Conservation (phyloP, 2,113 vertebrate genomes). For the Misgurnus anguillicaudatus region DNA sequence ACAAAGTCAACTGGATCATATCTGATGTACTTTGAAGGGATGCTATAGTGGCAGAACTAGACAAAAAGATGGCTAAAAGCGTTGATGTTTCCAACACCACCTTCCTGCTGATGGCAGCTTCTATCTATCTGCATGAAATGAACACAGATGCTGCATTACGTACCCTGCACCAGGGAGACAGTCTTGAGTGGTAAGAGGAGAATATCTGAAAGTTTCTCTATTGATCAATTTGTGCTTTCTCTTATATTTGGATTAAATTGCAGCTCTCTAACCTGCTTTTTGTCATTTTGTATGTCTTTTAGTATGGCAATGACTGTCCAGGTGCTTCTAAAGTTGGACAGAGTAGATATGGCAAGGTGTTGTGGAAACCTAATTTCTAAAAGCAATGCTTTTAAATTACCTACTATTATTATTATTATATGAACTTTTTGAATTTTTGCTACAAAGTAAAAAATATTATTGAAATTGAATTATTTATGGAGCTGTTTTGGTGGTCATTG, state of each 20-base stretch:
- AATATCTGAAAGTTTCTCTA: too few species aligned
- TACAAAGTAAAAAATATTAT: neutral
- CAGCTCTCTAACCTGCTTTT: neutral
- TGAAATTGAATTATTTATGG: too few species aligned
- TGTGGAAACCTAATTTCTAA: too few species aligned
- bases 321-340: constrained; percentile 88
- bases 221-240: too few species aligned
- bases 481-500: neutral
- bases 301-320: constrained; percentile 94
- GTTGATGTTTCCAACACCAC: constrained; percentile 86
- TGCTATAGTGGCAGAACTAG: constrained; percentile 80
- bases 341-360: constrained; percentile 92
- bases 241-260: too few species aligned
- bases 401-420: neutral
- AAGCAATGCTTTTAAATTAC: too few species aligned
- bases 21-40: constrained; percentile 70
- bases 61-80: constrained; percentile 89
- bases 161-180: constrained; percentile 89
- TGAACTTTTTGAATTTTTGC: neutral
- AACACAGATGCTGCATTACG: constrained; percentile 86
- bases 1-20: neutral
- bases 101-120: constrained; percentile 91
- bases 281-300: constrained; percentile 22
- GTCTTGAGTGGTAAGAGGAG: constrained; percentile 85
- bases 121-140: constrained; percentile 85